These are phyloP conservation scores for Megaceryle maxima DNA, from an alignment of 2,113 vertebrate species.

Conservation along the genomic window DNA sequence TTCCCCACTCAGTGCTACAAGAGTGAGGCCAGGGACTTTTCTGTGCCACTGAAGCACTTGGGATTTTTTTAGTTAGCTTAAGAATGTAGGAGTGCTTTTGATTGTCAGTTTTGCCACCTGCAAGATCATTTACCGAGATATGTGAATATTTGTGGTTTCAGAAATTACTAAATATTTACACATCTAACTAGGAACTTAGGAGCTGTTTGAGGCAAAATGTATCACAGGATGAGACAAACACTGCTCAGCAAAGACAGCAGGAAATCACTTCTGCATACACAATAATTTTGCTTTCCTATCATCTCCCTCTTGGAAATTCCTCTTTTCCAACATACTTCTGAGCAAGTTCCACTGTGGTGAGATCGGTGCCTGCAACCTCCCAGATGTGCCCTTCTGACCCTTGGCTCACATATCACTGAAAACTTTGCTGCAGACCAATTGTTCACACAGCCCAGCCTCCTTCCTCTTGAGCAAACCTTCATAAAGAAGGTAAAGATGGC, in stretches of 20 bases:
- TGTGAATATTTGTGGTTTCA: background rate
- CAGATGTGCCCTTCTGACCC: background rate
- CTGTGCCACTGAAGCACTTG: background rate
- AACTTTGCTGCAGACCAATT: background rate
- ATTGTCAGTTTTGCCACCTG: conserved; percentile 16
- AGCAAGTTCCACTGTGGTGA: background rate
- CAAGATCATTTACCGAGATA: background rate
- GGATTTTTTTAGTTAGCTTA: background rate
- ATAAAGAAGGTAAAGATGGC: background rate
- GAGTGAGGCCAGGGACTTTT: background rate
- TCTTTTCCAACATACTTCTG: background rate
- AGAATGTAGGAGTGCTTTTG: background rate
- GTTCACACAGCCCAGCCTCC: background rate
- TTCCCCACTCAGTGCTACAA: background rate
- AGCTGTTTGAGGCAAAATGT: background rate
- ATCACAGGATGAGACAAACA: background rate
- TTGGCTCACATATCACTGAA: background rate
- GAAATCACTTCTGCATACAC: background rate
- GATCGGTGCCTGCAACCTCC: background rate
- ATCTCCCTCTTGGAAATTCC: background rate
- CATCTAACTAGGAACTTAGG: background rate
- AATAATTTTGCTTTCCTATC: background rate
- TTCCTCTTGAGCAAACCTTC: background rate
- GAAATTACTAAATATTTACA: background rate
- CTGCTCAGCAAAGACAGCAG: background rate